Conservation (phyloP, 1,140 invertebrate species). For the Drosophila kikkawai region DNA sequence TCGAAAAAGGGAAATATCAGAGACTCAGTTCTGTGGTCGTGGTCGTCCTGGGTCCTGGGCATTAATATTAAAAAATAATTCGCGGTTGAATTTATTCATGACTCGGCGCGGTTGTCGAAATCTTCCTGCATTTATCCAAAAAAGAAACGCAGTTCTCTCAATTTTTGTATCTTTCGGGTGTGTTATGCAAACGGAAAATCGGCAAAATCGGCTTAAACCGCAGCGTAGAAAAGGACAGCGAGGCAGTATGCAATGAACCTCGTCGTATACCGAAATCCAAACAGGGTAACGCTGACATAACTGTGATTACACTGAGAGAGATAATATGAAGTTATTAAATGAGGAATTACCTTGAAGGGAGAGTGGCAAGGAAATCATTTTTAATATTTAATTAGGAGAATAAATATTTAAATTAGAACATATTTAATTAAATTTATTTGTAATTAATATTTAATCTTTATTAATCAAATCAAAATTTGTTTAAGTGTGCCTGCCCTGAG, state of each 20-base stretch:
- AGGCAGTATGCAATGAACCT: conserved; percentile 30
- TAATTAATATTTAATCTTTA: background rate
- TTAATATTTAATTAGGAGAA: background rate
- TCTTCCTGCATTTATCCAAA: conserved; percentile 73
- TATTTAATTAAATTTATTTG: background rate
- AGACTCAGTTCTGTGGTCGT: conserved; percentile 40
- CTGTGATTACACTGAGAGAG: conserved; percentile 12
- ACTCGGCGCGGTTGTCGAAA: conserved; percentile 57
- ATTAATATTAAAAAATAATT: conserved; percentile 76
- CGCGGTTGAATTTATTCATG: conserved; percentile 74
- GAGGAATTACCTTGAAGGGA: background rate
- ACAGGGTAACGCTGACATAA: conserved; percentile 30
- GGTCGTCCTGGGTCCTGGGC: conserved; percentile 51
- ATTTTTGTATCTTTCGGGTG: conserved; percentile 9
- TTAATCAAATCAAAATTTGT: background rate
- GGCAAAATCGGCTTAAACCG: conserved; percentile 74
- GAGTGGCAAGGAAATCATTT: background rate
- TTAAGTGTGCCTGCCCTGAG: conserved; percentile 21
- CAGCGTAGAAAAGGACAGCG: conserved; percentile 74
- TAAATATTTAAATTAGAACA: background rate
- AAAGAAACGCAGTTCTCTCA: background rate
- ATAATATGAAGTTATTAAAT: background rate
- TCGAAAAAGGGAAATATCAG: conserved; percentile 21
- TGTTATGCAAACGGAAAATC: conserved; percentile 59
- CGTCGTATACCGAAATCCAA: background rate